phyloP scores from a whole-genome alignment of 2,888 invertebrate species.

The Yponomeuta evonymella region DNA sequence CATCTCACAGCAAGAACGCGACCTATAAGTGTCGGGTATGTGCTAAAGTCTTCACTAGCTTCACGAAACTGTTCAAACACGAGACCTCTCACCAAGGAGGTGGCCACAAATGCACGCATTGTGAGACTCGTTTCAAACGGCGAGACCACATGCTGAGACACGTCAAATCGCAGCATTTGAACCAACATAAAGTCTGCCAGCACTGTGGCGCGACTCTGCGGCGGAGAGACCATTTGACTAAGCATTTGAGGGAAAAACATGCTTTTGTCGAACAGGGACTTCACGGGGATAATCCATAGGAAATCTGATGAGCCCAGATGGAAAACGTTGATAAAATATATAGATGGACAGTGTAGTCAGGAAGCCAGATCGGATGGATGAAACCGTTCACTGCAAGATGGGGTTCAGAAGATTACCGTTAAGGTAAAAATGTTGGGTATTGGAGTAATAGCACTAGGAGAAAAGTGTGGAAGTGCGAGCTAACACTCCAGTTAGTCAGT shows the following conservation, averaged over 20 bases:
- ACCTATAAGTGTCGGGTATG: constrained; percentile 42
- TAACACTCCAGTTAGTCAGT: too few relatives aligned
- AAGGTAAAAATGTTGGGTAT: too few relatives aligned
- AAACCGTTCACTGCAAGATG: too few relatives aligned
- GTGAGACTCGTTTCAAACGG: constrained; percentile 41
- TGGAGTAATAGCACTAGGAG: too few relatives aligned
- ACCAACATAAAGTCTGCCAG: constrained; percentile 37
- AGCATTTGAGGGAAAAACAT: constrained; percentile 51
- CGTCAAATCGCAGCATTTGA: constrained; percentile 43
- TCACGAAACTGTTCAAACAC: constrained; percentile 35
- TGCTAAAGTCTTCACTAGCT: constrained; percentile 28
- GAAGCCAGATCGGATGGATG: too few relatives aligned
- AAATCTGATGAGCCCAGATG: too few relatives aligned
- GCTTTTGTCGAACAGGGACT: neutral
- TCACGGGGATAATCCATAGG: too few relatives aligned
- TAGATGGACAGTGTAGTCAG: too few relatives aligned
- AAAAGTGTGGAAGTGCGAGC: too few relatives aligned
- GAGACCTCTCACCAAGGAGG: constrained; percentile 33
- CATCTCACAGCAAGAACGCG: constrained; percentile 30
- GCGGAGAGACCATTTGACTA: constrained; percentile 44
- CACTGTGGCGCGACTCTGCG: constrained; percentile 44
- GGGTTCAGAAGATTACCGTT: too few relatives aligned
- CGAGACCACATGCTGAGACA: constrained; percentile 52
- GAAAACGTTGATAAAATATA: too few relatives aligned
- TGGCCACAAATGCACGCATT: constrained; percentile 40